Evolutionary conservation across 2,888 invertebrate genomes (phyloP), one percentile per base, ranked within the genome.

Genomic region (Drosophila longiperda): DNA sequence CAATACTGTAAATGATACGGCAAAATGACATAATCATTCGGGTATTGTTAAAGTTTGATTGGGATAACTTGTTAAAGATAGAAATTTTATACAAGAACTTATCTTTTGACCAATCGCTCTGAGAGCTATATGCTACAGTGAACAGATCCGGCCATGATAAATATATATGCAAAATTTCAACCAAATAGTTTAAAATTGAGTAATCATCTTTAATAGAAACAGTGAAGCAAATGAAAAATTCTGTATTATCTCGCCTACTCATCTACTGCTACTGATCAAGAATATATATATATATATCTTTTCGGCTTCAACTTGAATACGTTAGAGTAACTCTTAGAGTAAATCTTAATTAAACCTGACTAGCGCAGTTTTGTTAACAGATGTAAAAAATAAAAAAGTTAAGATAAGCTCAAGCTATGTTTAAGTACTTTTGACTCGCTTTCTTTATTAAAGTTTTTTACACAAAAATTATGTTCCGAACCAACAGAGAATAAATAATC

Each of bases 401-500:
- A 0, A 20, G 3, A 12, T 12, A 20, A 20, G 12, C 8, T 36
- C 36, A 40, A 8, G n/a, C 3, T 38, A 17, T 38, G 4, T 5
- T 40, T 1, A 40, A 40, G 4, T n/a, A 42, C 3, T 45, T 45
- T 45, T 7, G 7, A 7, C 7, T 45, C 1, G n/a, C 8, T 20
- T 11, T 40, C 1, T 8, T 20, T 7, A 45, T 23, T 45, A 15
- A 20, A 8, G 8, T 23, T 45, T 45, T 2, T 23, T 45, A 20
- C 6, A 17, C 9, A 53, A 29, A 12, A 38, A 38, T 36, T 55
- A 38, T 4, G n/a, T 8, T 15, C 17, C n/a, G 55, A 57, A 23
- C 32, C 23, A 48, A 36, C 2, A 3, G 20, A 53, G 36, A 52
- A 20, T 45, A 57, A 72, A 58, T 63, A 45, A n/a, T 34, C 32